These are phyloP conservation scores for Aleiodes testaceus DNA, from an alignment of 2,888 invertebrate genomes.

Conservation along the genomic window DNA sequence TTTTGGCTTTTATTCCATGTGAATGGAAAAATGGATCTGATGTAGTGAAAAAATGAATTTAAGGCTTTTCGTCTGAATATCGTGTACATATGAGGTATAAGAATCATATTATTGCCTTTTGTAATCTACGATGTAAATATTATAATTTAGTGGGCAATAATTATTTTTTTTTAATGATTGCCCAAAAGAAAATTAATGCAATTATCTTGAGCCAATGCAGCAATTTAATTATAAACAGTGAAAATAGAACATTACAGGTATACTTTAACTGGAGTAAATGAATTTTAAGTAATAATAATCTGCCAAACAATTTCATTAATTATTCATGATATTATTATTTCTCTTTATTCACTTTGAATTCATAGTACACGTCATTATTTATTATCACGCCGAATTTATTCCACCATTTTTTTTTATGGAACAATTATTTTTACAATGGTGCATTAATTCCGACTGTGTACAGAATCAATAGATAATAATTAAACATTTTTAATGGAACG, in stretches of 20 bases:
- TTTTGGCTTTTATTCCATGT: too few relatives aligned
- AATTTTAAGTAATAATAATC: too few relatives aligned
- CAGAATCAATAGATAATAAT: constrained; percentile 4
- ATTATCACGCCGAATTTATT: constrained; percentile 17
- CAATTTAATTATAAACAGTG: constrained; percentile 13
- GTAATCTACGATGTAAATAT: constrained; percentile 30
- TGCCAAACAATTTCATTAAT: too few relatives aligned
- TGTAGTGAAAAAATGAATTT: background rate
- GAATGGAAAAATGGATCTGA: background rate
- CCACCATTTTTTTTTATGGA: constrained; percentile 2
- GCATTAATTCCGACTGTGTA: constrained; percentile 23
- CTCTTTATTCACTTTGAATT: background rate
- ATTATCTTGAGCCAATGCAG: constrained; percentile 29
- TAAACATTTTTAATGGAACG: background rate
- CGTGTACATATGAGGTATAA: constrained; percentile 19
- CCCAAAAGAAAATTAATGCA: background rate
- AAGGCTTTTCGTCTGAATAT: constrained; percentile 17
- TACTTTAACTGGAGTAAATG: background rate
- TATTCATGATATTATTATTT: background rate
- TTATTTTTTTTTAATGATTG: background rate
- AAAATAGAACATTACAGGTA: background rate
- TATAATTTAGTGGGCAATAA: constrained; percentile 1
- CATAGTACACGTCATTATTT: constrained; percentile 20
- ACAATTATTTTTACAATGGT: constrained; percentile 24
- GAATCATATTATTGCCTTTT: constrained; percentile 14